Percentiles rank a stretch among this genome's conserved stretches.
phyloP scores from a whole-genome alignment of 2,888 invertebrate species.

The Scaptomyza reducta region DNA sequence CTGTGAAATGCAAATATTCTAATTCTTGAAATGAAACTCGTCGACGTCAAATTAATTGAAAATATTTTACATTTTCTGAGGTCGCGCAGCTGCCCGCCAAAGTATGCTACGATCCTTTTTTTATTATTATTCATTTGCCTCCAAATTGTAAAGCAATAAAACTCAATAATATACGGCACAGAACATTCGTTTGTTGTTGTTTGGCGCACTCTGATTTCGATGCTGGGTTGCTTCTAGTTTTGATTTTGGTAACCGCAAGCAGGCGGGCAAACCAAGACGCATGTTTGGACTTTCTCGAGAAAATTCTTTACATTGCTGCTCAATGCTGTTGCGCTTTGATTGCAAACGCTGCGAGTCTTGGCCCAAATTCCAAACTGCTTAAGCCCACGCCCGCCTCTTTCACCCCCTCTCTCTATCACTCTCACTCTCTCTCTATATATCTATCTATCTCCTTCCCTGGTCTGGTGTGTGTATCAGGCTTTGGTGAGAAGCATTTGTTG shows the following conservation, averaged over 20 bases:
- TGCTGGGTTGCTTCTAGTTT: slow-evolving; percentile 23
- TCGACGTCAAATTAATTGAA: slow-evolving; percentile 69
- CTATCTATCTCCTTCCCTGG: not conserved
- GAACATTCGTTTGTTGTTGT: slow-evolving; percentile 55
- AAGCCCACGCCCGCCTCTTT: slow-evolving; percentile 18
- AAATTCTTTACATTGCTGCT: slow-evolving; percentile 58
- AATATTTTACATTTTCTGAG: slow-evolving; percentile 72
- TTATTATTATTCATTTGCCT: slow-evolving; percentile 15
- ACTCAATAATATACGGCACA: not conserved
- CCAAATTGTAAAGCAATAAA: not conserved
- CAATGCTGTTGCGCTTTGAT: slow-evolving; percentile 36
- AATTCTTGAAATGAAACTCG: slow-evolving; percentile 61
- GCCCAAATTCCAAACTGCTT: slow-evolving; percentile 29
- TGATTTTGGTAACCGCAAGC: slow-evolving; percentile 51
- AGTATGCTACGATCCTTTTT: slow-evolving; percentile 44
- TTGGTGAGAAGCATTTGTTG: slow-evolving; percentile 48
- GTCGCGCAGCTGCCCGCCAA: slow-evolving; percentile 31
- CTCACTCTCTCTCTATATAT: not conserved
- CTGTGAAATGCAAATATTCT: slow-evolving; percentile 67
- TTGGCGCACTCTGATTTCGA: slow-evolving; percentile 45
- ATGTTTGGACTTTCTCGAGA: slow-evolving; percentile 29
- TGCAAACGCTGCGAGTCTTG: slow-evolving; percentile 29
- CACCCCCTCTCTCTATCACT: not conserved
- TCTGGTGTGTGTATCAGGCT: not conserved
- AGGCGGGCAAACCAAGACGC: slow-evolving; percentile 27